Conservation (phyloP, 2,888 invertebrate species). For the Nowickia ferox region DNA sequence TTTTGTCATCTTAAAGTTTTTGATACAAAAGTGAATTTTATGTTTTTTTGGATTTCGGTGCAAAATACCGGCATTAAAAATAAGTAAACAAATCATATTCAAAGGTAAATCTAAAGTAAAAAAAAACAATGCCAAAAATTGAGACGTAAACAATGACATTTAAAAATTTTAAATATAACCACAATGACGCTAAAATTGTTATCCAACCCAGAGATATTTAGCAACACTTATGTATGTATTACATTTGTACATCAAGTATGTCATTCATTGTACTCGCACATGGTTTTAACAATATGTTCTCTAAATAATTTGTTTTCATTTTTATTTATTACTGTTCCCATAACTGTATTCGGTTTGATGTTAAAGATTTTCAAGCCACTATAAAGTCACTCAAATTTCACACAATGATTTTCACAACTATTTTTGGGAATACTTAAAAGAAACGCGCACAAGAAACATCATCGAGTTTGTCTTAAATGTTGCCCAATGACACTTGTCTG, state of each 20-base stretch:
- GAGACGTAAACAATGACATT: no score
- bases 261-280: no score
- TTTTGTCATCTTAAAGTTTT: not conserved
- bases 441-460: not conserved
- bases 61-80: constrained; percentile 40
- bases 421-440: constrained; percentile 8
- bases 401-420: not conserved
- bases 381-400: not conserved
- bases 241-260: no score
- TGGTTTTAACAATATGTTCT: no score
- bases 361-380: not conserved
- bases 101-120: not conserved
- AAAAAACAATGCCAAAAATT: not conserved
- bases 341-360: not conserved
- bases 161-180: no score
- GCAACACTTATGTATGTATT: no score
- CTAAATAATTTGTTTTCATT: not conserved
- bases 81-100: not conserved
- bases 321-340: not conserved
- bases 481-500: constrained; percentile 54
- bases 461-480: constrained; percentile 12
- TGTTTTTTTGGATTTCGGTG: not conserved
- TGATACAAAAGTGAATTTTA: not conserved
- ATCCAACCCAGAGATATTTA: no score
- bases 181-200: no score